These are phyloP conservation scores for Ptychochromis oligacanthus DNA, from an alignment of 2,113 vertebrate genomes.

Conservation along the genomic window DNA sequence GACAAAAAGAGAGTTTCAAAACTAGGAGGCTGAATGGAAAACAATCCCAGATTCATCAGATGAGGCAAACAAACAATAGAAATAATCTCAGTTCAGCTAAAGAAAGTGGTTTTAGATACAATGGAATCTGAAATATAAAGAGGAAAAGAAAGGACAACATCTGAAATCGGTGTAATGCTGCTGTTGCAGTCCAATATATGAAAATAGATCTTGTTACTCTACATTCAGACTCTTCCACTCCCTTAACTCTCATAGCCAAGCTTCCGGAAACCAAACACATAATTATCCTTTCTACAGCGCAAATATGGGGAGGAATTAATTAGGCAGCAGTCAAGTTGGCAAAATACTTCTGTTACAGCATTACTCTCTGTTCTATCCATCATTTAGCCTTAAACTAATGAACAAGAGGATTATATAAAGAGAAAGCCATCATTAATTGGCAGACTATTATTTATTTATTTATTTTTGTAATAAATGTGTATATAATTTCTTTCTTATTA, in stretches of 20 bases:
- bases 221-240: conserved; percentile 1
- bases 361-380: not conserved
- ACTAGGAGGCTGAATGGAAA: not conserved
- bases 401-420: conserved; percentile 2
- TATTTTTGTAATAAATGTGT: not conserved
- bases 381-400: conserved; percentile 25
- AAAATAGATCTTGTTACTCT: conserved; percentile 16
- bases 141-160: not conserved
- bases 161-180: not conserved
- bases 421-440: not conserved
- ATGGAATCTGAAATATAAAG: not conserved
- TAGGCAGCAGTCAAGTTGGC: conserved; percentile 23
- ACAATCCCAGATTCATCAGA: not conserved
- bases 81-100: not conserved
- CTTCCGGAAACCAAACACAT: conserved; percentile 19
- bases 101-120: not conserved
- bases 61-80: not conserved
- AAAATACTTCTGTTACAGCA: conserved; percentile 27
- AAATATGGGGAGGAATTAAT: conserved; percentile 45
- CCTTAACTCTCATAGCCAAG: not conserved
- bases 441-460: too few relatives aligned
- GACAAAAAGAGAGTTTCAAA: not conserved
- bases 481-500: conserved; percentile 4
- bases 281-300: conserved; percentile 37
- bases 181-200: conserved; percentile 14